These are phyloP conservation scores for Troides helena DNA, from an alignment of 2,888 invertebrate species.

Conservation along the genomic window DNA sequence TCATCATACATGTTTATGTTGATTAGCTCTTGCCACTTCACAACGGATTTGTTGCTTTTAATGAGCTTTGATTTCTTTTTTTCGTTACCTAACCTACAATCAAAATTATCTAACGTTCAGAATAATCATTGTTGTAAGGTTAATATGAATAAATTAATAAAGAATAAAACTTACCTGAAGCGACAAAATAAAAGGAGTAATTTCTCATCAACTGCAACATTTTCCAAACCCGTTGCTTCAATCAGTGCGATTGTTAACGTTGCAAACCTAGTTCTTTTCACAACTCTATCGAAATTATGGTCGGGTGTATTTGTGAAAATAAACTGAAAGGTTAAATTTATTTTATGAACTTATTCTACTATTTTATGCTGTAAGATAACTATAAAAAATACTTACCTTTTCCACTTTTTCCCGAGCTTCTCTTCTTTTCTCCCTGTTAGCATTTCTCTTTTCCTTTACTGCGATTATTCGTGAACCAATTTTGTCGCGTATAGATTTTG, in stretches of 20 bases:
- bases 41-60: slow-evolving; percentile 77
- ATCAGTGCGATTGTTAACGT: slow-evolving; percentile 96
- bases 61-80: slow-evolving; percentile 95
- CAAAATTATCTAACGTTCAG: not conserved
- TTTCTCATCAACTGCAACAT: slow-evolving; percentile 88
- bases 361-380: not conserved
- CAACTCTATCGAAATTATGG: slow-evolving; percentile 43
- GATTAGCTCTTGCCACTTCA: slow-evolving; percentile 96
- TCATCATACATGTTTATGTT: slow-evolving; percentile 96
- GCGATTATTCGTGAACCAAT: slow-evolving; percentile 56
- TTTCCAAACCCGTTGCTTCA: slow-evolving; percentile 91
- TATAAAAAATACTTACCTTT: slow-evolving; percentile 44
- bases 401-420: slow-evolving; percentile 55
- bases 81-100: slow-evolving; percentile 91
- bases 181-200: slow-evolving; percentile 92
- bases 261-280: slow-evolving; percentile 67
- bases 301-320: slow-evolving; percentile 63
- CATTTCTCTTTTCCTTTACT: slow-evolving; percentile 44
- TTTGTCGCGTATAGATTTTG: slow-evolving; percentile 56
- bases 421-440: slow-evolving; percentile 48
- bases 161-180: slow-evolving; percentile 84
- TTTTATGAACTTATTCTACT: not conserved
- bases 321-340: slow-evolving; percentile 45
- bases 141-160: not conserved
- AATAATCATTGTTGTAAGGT: not conserved